Conservation (phyloP, 2,113 vertebrate genomes). For the Silurus asotus region DNA sequence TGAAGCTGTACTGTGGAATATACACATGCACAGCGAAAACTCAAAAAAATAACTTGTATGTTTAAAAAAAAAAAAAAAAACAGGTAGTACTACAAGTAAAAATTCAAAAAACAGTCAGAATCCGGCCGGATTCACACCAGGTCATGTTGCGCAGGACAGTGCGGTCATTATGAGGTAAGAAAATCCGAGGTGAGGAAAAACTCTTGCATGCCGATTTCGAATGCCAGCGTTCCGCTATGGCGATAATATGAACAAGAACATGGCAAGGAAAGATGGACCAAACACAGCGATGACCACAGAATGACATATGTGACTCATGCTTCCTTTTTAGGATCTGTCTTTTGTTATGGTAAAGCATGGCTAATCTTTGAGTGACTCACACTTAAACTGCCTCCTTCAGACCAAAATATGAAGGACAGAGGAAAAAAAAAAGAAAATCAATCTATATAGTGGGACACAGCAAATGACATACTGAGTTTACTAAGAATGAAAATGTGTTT, state of each 20-base stretch:
- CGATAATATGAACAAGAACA: conserved; percentile 11
- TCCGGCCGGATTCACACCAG: not conserved
- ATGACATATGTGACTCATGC: conserved; percentile 47
- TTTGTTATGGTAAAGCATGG: conserved; percentile 4
- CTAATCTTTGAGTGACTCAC: conserved; percentile 27
- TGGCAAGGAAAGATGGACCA: conserved; percentile 8
- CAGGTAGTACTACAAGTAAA: not conserved
- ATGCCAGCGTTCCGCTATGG: not conserved
- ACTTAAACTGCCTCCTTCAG: conserved; percentile 26
- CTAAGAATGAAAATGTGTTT: not conserved
- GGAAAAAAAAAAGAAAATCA: not conserved
- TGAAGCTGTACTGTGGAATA: conserved; percentile 42
- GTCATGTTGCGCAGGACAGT: not conserved
- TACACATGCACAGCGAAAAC: conserved; percentile 16
- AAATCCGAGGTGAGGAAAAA: not conserved
- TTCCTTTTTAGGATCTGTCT: conserved; percentile 41
- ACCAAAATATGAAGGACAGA: conserved; percentile 32
- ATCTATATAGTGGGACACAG: not conserved
- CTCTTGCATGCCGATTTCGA: not conserved
- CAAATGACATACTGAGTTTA: not conserved
- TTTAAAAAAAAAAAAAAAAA: not conserved
- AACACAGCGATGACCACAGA: conserved; percentile 27
- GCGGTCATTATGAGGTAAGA: not conserved
- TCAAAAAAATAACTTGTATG: conserved; percentile 17
- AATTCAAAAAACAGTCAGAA: conserved; percentile 23